Evolutionary conservation across 92 coral and sea anemone genomes (phyloP), one percentile per base, ranked within the genome.

Genomic region (Bergia puertoricense): DNA sequence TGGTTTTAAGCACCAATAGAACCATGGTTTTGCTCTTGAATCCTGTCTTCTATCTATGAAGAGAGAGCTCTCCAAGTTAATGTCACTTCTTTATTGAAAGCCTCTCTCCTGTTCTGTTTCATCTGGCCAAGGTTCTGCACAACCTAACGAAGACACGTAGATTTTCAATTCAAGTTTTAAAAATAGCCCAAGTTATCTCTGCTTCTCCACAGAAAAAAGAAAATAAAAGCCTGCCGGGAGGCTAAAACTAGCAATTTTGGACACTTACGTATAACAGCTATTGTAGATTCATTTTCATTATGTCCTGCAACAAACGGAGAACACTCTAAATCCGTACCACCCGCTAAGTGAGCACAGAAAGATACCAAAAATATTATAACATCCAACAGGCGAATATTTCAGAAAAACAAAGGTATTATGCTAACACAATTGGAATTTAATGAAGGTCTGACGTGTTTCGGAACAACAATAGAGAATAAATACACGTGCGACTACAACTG

Each of bases 401-500:
- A 56, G 16, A 30, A 13, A 20, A 71, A 71, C 76, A 71, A 71
- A 6, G 1, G 77, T 74, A 37, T 38, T 36, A 38, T 30, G 1
- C 41, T 11, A 16, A 37, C 44, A 37, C 77, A 74, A 74, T 74
- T 37, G 44, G 8, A 74, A 71, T 71, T 71, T 39, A 22, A 78
- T 78, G 23, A 0, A 7, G 8, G n/a, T 30, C 11, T 79, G 83
- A 50, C 42, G 69, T n/a, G n/a, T 48, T 79, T 51, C 38, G 65
- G n/a, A 79, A 46, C 67, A 77, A 79, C 83, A 46, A 48, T 36
- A 48, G 40, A 54, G n/a, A 36, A 79, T 11, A 16, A n/a, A 79
- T 23, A 57, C 83, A 79, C 36, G 79, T 39, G 54, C 66, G 83
- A 11, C n/a, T 37, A 38, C 66, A 54, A 79, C 83, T 74, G 2